Evolutionary conservation across 1,140 invertebrate species (phyloP).

Genomic region (Ptiloglossa arizonensis): DNA sequence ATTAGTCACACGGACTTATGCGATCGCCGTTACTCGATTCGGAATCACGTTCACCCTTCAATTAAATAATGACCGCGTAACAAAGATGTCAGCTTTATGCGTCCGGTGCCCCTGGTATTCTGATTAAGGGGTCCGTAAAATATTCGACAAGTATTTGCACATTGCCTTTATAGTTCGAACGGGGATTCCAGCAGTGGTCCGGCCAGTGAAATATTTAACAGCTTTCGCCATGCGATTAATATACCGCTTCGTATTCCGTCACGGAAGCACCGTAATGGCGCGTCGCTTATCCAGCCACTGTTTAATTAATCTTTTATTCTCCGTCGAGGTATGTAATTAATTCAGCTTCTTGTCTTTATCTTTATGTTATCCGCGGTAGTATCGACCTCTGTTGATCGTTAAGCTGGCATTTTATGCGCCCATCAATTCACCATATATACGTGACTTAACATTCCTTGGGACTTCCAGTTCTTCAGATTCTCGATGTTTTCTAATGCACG

Average conservation of each 20-base stretch:
- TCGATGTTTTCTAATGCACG: too few species aligned
- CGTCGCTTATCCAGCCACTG: neutral
- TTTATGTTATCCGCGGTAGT: neutral
- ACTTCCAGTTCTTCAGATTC: too few species aligned
- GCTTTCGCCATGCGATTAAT: neutral
- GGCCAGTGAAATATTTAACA: conserved; percentile 5
- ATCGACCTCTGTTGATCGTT: neutral
- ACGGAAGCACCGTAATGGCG: neutral
- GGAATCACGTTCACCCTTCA: neutral
- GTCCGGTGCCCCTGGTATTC: neutral
- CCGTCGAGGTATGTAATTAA: neutral
- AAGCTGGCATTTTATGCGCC: neutral
- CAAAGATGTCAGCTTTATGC: conserved; percentile 18
- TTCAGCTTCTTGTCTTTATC: neutral
- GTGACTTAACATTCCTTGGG: too few species aligned
- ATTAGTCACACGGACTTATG: conserved; percentile 37
- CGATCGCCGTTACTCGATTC: neutral
- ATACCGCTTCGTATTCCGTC: neutral
- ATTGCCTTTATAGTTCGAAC: neutral
- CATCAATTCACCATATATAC: too few species aligned
- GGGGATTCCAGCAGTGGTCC: neutral
- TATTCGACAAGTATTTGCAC: neutral
- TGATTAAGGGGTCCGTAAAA: conserved; percentile 10
- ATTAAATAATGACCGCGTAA: conserved; percentile 29
- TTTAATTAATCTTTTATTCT: conserved; percentile 4